Conservation (phyloP, 2,888 invertebrate species). For the Pocota personata region DNA sequence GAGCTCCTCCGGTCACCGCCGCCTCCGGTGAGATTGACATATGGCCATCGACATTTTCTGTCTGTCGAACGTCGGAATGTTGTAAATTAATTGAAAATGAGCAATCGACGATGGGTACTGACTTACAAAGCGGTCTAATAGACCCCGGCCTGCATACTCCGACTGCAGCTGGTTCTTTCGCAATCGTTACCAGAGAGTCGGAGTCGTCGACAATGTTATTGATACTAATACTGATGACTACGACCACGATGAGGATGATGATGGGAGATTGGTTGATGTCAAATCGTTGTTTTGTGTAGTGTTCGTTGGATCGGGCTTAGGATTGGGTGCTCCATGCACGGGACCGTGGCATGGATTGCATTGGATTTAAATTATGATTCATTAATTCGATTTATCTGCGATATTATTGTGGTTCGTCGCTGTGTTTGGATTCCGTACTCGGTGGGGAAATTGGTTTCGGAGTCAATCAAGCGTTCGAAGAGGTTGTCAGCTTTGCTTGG, state of each 20-base stretch:
- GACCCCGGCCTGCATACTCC: conserved; percentile 44
- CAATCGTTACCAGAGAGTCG: conserved; percentile 41
- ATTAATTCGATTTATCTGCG: conserved; percentile 73
- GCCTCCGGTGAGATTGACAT: conserved; percentile 61
- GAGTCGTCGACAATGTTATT: conserved; percentile 61
- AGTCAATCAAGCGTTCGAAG: conserved; percentile 72
- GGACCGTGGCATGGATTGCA: conserved; percentile 53
- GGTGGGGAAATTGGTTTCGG: conserved; percentile 44
- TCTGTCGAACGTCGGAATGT: conserved; percentile 70
- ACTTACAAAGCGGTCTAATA: conserved; percentile 68
- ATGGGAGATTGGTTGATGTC: conserved; percentile 70
- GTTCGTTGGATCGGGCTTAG: conserved; percentile 43
- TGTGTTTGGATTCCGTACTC: conserved; percentile 17
- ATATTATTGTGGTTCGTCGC: conserved; percentile 53
- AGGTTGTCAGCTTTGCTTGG: conserved; percentile 67
- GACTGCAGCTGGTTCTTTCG: conserved; percentile 55
- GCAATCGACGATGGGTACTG: conserved; percentile 65
- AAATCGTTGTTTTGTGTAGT: conserved; percentile 61
- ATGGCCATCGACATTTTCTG: conserved; percentile 72
- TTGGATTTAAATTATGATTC: conserved; percentile 73
- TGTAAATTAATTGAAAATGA: conserved; percentile 74
- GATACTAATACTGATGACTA: conserved; percentile 48
- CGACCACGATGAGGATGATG: conserved; percentile 49
- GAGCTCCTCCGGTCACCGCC: conserved; percentile 13
- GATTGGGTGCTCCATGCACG: conserved; percentile 22